Evolutionary conservation across 2,113 vertebrate species (phyloP), one percentile per base, ranked within the genome.

Genomic region (Cichladusa arquata): DNA sequence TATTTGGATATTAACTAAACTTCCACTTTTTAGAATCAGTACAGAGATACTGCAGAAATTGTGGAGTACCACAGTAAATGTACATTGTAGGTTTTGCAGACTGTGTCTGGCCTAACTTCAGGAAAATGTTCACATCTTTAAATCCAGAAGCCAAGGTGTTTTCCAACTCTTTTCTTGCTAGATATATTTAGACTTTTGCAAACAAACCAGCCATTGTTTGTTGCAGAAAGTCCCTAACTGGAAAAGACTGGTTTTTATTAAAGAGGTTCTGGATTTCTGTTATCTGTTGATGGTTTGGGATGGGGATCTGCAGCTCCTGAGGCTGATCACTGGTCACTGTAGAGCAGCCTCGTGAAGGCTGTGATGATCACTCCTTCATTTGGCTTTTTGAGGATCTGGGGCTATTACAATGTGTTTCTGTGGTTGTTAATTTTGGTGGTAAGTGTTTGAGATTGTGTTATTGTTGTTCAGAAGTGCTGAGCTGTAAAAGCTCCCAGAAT

Each of bases 211-310:
- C 29, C 25, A 12, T 81, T 79, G 69, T 62, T 71, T 54, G 36
- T 72, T 76, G 58, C 81, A 88, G 38, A 93, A 95, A 88, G 95
- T 54, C 92, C 90, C 92, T 25, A 25, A 44, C 56, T 45, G 72
- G 80, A 84, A 36, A 62, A 25, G 19, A 25, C 69, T 78, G 64
- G 19, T 51, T 86, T 95, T 88, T 85, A 20, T 80, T 22, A 42
- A 22, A 51, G 81, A 67, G 20, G 60, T 93, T 76, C 34, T 85
- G 78, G 12, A 0, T 36, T 40, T 83, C 47, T 3, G 3, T 51
- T 94, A 58, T 88, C 89, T 58, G 57, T 14, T 81, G 51, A 14
- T 47, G 3, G 53, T 78, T 74, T 29, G 83, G 40, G 36, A 4
- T 4, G 25, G 31, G 71, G 34, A 57, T 40, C n/a, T 57, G 5